Evolutionary conservation across 2,113 vertebrate genomes (phyloP).

Genomic region (Rhabdornis inornatus): DNA sequence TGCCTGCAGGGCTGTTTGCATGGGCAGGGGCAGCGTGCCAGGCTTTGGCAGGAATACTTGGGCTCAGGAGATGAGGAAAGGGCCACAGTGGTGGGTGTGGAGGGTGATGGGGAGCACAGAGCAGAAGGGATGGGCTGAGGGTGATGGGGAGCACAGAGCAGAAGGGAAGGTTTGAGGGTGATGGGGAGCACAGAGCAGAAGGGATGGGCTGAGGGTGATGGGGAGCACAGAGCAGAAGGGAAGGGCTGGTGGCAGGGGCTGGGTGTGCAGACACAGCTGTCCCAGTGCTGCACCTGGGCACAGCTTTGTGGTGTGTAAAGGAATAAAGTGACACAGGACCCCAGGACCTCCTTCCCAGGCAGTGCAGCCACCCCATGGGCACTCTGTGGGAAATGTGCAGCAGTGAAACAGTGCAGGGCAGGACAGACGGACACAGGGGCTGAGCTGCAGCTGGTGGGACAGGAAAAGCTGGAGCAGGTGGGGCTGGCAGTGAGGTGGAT

Average conservation of each 20-base stretch:
- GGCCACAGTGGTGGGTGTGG: accelerated
- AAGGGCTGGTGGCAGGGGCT: not conserved
- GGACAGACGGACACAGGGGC: accelerated
- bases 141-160: not conserved
- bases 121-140: not conserved
- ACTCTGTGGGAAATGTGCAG: not conserved
- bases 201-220: too few relatives aligned
- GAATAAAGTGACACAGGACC: too few relatives aligned
- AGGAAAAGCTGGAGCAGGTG: not conserved
- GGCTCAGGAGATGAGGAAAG: not conserved
- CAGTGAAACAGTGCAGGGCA: accelerated
- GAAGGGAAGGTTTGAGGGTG: not conserved
- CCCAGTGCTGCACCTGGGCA: not conserved
- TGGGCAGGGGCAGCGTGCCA: not conserved
- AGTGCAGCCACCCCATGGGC: not conserved
- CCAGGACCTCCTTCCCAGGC: not conserved
- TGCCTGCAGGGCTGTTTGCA: not conserved
- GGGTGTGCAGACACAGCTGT: not conserved
- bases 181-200: not conserved
- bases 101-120: not conserved
- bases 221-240: too few relatives aligned
- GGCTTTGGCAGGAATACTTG: not conserved
- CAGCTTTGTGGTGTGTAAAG: not conserved
- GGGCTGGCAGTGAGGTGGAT: not conserved
- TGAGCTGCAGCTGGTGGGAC: not conserved